Evolutionary conservation across 2,888 invertebrate species (phyloP).

Genomic region (Choristoneura rosaceana): DNA sequence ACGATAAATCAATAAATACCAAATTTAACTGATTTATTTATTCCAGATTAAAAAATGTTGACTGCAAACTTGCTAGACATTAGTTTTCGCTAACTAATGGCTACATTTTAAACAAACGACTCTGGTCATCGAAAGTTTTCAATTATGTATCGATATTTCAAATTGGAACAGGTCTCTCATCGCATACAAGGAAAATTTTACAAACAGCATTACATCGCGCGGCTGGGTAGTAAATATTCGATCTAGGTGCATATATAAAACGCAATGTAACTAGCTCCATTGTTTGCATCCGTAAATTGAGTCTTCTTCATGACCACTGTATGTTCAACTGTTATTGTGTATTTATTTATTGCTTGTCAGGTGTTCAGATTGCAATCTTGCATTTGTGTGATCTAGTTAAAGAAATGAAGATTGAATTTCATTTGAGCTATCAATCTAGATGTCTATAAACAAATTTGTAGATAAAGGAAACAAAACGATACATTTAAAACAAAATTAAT

Average conservation of each 20-base stretch:
- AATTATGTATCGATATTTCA: slow-evolving; percentile 34
- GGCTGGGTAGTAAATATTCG: neutral
- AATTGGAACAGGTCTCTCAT: slow-evolving; percentile 25
- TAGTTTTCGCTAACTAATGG: slow-evolving; percentile 1
- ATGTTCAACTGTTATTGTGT: slow-evolving; percentile 1
- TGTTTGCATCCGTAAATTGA: neutral
- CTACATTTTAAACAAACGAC: slow-evolving; percentile 21
- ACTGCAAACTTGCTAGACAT: neutral
- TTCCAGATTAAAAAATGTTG: neutral
- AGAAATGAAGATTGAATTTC: neutral
- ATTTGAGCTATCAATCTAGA: slow-evolving; percentile 7
- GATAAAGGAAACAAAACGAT: too few species aligned
- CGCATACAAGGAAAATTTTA: neutral
- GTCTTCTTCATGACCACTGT: neutral
- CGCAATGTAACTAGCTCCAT: neutral
- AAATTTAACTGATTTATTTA: neutral
- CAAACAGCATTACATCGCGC: neutral
- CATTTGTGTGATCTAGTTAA: slow-evolving; percentile 1
- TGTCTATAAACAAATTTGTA: neutral
- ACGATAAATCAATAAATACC: slow-evolving; percentile 9
- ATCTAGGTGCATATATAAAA: neutral
- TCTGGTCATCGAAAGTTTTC: slow-evolving; percentile 37
- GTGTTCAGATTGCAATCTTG: slow-evolving; percentile 11
- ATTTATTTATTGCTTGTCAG: slow-evolving; percentile 13
- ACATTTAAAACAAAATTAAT: neutral